A percentile compares a stretch with the other conserved stretches of the same genome.
phyloP scores from a whole-genome alignment of 2,888 invertebrate genomes.

The Coleophora deauratella region DNA sequence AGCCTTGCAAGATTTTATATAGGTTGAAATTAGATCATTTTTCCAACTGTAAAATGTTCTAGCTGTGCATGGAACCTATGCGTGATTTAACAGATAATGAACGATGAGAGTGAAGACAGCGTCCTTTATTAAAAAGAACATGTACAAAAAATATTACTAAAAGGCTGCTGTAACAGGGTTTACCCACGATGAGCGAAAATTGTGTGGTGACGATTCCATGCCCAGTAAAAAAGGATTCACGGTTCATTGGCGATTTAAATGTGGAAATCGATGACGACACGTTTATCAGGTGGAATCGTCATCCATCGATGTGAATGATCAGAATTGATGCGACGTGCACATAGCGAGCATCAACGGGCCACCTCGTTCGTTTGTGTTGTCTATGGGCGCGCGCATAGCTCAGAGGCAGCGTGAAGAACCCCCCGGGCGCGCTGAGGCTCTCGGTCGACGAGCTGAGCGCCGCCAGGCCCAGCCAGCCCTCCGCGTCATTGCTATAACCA shows the following conservation, averaged over 20 bases:
- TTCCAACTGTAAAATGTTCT: conserved; percentile 18
- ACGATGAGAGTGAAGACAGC: conserved; percentile 27
- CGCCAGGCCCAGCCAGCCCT: conserved; percentile 48
- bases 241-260: background rate
- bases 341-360: conserved; percentile 51
- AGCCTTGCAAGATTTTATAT: too few species aligned
- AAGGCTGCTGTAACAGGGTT: conserved; percentile 25
- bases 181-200: conserved; percentile 19
- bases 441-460: conserved; percentile 77
- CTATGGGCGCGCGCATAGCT: conserved; percentile 85
- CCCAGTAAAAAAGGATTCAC: background rate
- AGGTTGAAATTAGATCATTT: too few species aligned
- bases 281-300: conserved; percentile 22
- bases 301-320: conserved; percentile 19
- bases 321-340: conserved; percentile 45
- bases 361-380: conserved; percentile 89
- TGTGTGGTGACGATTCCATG: conserved; percentile 31
- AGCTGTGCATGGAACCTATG: conserved; percentile 42
- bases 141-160: conserved; percentile 4
- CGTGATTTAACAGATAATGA: conserved; percentile 30
- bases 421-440: conserved; percentile 76
- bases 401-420: conserved; percentile 82
- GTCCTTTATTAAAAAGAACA: conserved; percentile 16
- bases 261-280: background rate
- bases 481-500: conserved; percentile 41